These are phyloP conservation scores for Galago senegalensis DNA, from an alignment of 2,797 vertebrate species.

Conservation along the genomic window DNA sequence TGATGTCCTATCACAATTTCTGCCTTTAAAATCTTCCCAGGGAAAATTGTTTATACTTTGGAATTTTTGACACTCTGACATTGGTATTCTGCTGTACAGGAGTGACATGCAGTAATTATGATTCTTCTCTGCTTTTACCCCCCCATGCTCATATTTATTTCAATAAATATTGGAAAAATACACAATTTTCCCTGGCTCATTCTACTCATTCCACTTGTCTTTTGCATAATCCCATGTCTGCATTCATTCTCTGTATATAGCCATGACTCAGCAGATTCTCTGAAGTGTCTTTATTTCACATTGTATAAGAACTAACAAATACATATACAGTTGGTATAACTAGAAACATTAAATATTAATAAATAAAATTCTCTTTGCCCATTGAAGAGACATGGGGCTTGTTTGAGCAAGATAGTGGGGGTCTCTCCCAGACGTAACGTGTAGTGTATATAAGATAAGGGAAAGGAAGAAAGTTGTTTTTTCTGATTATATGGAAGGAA, in stretches of 20 bases:
- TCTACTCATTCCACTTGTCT: background rate
- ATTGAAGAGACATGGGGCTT: background rate
- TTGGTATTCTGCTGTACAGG: background rate
- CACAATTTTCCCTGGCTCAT: background rate
- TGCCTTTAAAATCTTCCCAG: background rate
- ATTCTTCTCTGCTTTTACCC: background rate
- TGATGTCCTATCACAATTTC: background rate
- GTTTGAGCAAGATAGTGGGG: background rate
- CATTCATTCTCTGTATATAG: background rate
- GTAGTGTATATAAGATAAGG: background rate
- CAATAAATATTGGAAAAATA: background rate
- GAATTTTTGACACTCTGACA: background rate
- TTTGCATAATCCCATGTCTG: background rate
- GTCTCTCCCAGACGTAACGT: background rate
- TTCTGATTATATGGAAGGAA: background rate
- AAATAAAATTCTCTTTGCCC: background rate
- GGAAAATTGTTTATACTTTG: background rate
- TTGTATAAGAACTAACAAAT: background rate
- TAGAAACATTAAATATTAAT: constrained; percentile 16
- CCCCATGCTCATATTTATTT: background rate
- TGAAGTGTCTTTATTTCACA: background rate
- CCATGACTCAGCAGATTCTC: background rate
- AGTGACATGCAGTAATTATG: background rate
- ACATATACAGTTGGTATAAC: background rate
- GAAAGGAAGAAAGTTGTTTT: background rate